Base-by-base conservation (phyloP, 1,140 invertebrate species). In the Drosophila varians region DNA sequence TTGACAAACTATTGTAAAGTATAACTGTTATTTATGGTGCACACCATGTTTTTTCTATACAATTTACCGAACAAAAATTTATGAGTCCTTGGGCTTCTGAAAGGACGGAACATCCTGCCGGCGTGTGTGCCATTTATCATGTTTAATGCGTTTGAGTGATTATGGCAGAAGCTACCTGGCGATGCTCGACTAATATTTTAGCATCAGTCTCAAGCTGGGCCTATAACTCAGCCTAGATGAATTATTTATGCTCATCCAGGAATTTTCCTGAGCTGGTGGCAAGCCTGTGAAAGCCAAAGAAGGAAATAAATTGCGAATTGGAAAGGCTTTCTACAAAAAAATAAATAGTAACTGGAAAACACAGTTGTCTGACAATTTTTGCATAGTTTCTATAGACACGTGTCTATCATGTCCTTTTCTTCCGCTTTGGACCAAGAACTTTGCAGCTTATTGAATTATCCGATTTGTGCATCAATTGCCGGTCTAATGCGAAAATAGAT, bases 111-210 rank as follows among this genome's bases (percentile, higher is more conserved):
- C 31, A 4, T 25, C 18, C 34, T 26, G 25, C 52, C 48, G 40
- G 28, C 16, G 9, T 40, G 23, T 46, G 11, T 51, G 62, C 55
- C 80, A 79, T 83, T 86, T 86, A 79, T 83, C 80, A 83, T 79
- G 56, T 84, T 86, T 86, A 83, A 83, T 83, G 77, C 75, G 60
- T 79, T 60, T 86, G 79, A 83, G 80, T 83, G 79, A 83, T 83
- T 83, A 83, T 83, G 76, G 60, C 42, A 75, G 64, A 75, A 68
- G 66, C 69, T 72, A 72, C 69, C 68, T 72, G 54, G 48, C 36
- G 36, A 43, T 54, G 18, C 40, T 25, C 55, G 11, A 70, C 78
- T 84, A 83, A 83, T 83, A 86, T 75, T 77, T 83, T 79, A 79
- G 80, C 75, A 79, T 68, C 65, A 56, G 47, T 56, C 71, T 79